These are phyloP conservation scores for Heterodera schachtii DNA, from an alignment of 1,140 invertebrate species.

Conservation along the genomic window DNA sequence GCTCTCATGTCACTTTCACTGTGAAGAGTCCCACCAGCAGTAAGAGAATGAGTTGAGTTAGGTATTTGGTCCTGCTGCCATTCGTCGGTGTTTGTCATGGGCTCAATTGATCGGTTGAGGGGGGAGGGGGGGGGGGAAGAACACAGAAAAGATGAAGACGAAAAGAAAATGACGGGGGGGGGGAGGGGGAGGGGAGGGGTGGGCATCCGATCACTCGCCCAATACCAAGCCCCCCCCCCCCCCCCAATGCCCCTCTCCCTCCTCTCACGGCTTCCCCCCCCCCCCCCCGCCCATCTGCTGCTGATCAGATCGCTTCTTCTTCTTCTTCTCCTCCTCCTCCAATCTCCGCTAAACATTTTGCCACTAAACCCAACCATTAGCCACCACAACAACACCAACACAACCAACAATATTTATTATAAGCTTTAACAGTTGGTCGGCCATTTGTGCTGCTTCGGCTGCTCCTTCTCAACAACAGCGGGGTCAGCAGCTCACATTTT, in stretches of 20 bases:
- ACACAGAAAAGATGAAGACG: not conserved
- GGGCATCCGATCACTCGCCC: not conserved
- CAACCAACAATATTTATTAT: no score
- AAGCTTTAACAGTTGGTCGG: not conserved
- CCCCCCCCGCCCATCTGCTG: no score
- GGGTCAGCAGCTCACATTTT: not conserved
- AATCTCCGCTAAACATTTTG: no score
- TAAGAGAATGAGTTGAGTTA: not conserved
- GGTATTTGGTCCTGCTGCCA: not conserved
- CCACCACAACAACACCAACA: not conserved
- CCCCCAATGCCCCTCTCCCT: no score
- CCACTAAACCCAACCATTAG: not conserved
- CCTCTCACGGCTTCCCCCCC: no score
- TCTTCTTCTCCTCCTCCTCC: not conserved
- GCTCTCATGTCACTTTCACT: not conserved
- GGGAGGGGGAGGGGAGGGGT: not conserved
- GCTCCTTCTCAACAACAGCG: not conserved
- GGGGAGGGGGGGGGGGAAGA: not conserved
- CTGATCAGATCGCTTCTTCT: not conserved
- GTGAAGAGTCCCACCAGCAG: not conserved
- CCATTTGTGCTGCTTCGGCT: no score
- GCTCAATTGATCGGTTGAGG: slow-evolving; percentile 6
- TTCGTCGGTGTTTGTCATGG: not conserved
- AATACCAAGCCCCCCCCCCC: no score
- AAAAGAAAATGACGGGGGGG: not conserved